These are phyloP conservation scores for Sclerurus mexicanus DNA, from an alignment of 2,113 vertebrate genomes.

Conservation along the genomic window DNA sequence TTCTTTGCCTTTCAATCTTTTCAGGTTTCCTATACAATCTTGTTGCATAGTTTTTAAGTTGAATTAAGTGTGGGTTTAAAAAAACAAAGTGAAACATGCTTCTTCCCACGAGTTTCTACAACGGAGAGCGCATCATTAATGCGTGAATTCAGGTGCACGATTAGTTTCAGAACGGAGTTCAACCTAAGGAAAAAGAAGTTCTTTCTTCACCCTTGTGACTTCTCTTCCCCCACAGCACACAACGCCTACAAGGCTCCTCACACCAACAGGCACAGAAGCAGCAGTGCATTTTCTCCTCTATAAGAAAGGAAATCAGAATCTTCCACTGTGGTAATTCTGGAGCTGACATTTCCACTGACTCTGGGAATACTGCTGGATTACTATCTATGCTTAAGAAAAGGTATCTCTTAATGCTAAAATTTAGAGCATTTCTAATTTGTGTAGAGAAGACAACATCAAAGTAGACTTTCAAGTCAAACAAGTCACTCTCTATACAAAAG, in stretches of 20 bases:
- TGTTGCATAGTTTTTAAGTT: conserved; percentile 2
- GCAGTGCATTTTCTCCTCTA: not conserved
- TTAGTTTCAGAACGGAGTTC: not conserved
- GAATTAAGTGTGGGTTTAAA: not conserved
- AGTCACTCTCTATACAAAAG: not conserved
- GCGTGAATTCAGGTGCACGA: not conserved
- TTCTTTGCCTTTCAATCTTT: not conserved
- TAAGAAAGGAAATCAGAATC: not conserved
- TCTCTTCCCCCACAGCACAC: not conserved
- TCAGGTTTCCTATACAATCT: conserved; percentile 7
- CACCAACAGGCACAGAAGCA: not conserved
- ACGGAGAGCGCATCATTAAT: not conserved
- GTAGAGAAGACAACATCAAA: not conserved
- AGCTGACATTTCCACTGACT: not conserved
- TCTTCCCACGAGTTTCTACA: conserved; percentile 11
- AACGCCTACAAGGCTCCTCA: not conserved
- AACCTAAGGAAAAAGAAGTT: not conserved
- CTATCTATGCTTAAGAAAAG: not conserved
- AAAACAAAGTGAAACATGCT: conserved; percentile 13
- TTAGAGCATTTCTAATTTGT: not conserved
- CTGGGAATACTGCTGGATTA: not conserved
- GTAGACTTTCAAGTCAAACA: not conserved
- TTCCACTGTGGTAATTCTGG: not conserved
- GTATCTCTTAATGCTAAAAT: not conserved
- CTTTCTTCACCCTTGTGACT: not conserved